Conservation (phyloP, 2,888 invertebrate genomes). For the Latrodectus hesperus region DNA sequence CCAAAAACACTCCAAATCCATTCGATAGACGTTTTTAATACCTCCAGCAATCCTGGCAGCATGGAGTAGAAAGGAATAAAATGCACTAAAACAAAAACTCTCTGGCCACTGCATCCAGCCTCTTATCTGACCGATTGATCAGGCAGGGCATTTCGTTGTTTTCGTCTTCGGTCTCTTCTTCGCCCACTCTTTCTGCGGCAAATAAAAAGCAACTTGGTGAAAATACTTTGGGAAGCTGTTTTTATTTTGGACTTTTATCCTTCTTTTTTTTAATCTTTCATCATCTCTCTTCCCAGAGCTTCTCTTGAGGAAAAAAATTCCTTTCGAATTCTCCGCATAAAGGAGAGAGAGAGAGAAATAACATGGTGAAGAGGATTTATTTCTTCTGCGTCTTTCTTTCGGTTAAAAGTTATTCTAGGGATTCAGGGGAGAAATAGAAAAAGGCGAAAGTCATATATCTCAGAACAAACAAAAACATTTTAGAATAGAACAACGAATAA, state of each 20-base stretch:
- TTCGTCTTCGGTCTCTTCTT: not conserved
- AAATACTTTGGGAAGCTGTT: not conserved
- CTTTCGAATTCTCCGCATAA: not conserved
- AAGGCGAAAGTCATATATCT: not conserved
- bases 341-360: conserved; percentile 2
- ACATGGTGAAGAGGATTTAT: conserved; percentile 34
- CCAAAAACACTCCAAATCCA: not conserved
- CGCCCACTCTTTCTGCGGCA: not conserved
- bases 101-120: not conserved
- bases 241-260: not conserved
- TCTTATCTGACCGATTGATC: not conserved
- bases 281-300: conserved; percentile 7
- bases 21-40: not conserved
- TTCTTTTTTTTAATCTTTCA: conserved; percentile 4
- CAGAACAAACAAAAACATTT: not conserved
- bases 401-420: conserved; percentile 20
- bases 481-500: too few relatives aligned
- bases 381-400: conserved; percentile 19
- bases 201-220: not conserved
- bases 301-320: not conserved
- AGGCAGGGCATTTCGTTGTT: not conserved
- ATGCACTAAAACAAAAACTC: not conserved
- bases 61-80: not conserved
- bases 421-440: not conserved
- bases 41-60: not conserved